These are phyloP conservation scores for Cyphomyrus discorhynchus DNA, from an alignment of 2,113 vertebrate species.

Conservation along the genomic window DNA sequence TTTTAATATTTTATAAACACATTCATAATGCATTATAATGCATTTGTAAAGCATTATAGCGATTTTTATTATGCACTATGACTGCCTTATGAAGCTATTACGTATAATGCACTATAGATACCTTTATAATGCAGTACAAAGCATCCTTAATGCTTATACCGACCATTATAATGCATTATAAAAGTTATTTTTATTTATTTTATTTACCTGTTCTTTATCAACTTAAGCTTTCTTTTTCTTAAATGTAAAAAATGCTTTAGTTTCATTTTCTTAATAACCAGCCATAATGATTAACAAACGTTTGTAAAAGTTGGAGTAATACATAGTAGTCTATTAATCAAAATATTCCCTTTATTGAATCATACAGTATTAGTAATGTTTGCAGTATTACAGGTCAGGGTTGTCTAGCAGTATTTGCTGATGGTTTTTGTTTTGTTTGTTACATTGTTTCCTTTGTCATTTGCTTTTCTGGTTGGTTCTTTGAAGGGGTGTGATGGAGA, in stretches of 20 bases:
- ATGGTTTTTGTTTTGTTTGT: not conserved
- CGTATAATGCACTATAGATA: too few species aligned
- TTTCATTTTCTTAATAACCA: not conserved
- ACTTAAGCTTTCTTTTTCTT: not conserved
- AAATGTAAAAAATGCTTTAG: not conserved
- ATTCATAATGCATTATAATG: too few species aligned
- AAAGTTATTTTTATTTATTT: too few species aligned
- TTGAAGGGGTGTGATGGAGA: not conserved
- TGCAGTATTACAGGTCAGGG: not conserved
- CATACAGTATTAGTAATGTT: not conserved
- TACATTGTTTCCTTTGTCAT: not conserved
- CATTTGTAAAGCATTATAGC: too few species aligned
- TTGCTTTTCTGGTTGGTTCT: not conserved
- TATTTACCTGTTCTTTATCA: not conserved
- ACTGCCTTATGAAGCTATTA: too few species aligned
- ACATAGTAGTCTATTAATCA: not conserved
- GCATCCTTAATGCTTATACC: too few species aligned
- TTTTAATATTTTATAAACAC: too few species aligned
- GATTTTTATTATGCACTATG: too few species aligned
- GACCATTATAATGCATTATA: too few species aligned
- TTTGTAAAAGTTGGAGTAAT: not conserved
- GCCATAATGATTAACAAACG: not conserved
- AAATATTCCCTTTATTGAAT: not conserved
- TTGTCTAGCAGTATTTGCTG: not conserved
- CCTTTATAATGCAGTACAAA: too few species aligned